phyloP scores from a whole-genome alignment of 2,888 invertebrate genomes.

The Pandemis corylana region DNA sequence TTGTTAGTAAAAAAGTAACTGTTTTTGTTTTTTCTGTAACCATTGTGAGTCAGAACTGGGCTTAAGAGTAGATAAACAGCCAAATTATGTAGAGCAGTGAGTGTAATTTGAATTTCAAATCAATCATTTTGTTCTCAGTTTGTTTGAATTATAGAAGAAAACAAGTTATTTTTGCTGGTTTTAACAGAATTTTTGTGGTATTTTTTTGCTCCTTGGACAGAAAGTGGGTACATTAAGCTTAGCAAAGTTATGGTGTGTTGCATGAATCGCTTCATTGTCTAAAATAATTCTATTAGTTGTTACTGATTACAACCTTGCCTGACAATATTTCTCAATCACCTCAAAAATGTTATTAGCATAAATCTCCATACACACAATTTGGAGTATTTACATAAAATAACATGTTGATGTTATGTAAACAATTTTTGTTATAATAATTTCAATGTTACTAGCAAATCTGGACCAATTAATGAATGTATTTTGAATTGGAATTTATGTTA shows the following conservation, averaged over 20 bases:
- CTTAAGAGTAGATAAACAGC: conserved; percentile 20
- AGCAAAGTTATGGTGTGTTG: neutral
- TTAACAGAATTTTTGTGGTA: neutral
- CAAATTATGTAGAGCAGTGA: conserved; percentile 16
- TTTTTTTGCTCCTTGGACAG: neutral
- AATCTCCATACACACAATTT: neutral
- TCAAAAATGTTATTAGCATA: neutral
- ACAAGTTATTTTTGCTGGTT: neutral
- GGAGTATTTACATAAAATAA: neutral
- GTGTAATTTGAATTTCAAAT: conserved; percentile 1
- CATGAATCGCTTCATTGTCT: neutral
- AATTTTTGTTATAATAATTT: no score
- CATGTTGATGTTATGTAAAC: neutral
- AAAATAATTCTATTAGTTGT: neutral
- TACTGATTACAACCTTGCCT: conserved; percentile 5
- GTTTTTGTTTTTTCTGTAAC: conserved; percentile 8
- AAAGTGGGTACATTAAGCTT: conserved; percentile 13
- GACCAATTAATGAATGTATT: no score
- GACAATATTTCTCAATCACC: conserved; percentile 5
- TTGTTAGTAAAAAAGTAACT: conserved; percentile 18
- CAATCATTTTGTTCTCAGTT: neutral
- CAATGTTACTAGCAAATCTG: no score
- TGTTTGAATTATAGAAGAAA: neutral
- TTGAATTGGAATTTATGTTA: no score
- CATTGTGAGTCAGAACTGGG: neutral